These are phyloP conservation scores for Mormyrus iriodes DNA, from an alignment of 2,113 vertebrate genomes.

Conservation along the genomic window DNA sequence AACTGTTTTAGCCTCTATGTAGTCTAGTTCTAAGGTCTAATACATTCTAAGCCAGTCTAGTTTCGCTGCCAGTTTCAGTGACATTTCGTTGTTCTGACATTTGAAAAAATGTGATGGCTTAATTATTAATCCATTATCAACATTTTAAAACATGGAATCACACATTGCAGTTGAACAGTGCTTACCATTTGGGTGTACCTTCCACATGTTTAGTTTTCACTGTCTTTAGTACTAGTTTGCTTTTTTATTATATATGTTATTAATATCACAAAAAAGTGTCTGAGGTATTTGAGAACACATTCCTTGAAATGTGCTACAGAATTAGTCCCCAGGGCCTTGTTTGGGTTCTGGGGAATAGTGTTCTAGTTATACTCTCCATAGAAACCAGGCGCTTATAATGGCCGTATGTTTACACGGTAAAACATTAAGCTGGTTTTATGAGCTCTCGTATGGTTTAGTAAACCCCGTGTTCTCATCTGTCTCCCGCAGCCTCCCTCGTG, in stretches of 20 bases:
- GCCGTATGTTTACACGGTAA: background rate
- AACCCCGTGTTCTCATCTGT: background rate
- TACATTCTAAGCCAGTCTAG: background rate
- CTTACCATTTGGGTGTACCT: background rate
- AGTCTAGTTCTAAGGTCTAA: background rate
- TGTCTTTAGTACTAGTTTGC: background rate
- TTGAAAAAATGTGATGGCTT: background rate
- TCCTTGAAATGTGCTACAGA: background rate
- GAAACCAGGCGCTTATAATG: background rate
- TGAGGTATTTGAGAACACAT: background rate
- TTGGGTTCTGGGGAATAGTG: background rate
- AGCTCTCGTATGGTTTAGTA: background rate
- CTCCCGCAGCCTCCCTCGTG: conserved; percentile 29
- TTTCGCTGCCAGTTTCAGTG: background rate
- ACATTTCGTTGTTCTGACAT: background rate
- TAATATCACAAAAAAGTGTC: background rate
- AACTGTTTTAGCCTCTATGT: background rate
- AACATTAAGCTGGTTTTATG: background rate
- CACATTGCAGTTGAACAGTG: background rate
- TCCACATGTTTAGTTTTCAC: background rate
- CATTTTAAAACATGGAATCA: background rate
- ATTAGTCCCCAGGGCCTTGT: background rate
- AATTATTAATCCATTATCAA: background rate
- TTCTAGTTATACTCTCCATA: background rate
- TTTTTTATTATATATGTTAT: background rate